These are phyloP conservation scores for Tamias sibiricus DNA, from an alignment of 2,113 vertebrate species.

Conservation along the genomic window DNA sequence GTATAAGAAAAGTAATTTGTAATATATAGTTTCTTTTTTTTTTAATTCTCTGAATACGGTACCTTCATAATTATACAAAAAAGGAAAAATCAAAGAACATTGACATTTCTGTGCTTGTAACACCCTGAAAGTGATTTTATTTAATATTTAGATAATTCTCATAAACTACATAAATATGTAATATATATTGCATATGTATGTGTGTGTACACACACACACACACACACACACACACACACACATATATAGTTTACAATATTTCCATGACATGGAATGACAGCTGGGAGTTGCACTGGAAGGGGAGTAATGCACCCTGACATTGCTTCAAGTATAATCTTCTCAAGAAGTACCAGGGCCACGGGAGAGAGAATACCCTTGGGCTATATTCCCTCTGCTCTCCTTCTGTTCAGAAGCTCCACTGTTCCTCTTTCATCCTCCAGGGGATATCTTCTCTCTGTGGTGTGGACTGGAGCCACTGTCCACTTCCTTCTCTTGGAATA, in stretches of 20 bases:
- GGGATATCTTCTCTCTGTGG: conserved; percentile 63
- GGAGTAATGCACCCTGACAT: conserved; percentile 59
- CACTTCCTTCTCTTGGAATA: background rate
- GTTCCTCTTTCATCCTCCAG: conserved; percentile 67
- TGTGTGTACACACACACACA: too few relatives aligned
- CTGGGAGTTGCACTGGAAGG: conserved; percentile 71
- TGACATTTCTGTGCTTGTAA: background rate
- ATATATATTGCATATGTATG: too few relatives aligned
- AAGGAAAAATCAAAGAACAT: background rate
- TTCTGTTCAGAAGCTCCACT: conserved; percentile 73
- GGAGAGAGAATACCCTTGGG: conserved; percentile 70
- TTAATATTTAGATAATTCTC: background rate
- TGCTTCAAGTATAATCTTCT: conserved; percentile 77
- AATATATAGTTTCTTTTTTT: too few relatives aligned
- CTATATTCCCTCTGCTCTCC: too few relatives aligned
- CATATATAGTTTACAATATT: background rate
- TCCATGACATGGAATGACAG: conserved; percentile 66
- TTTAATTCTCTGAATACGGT: background rate
- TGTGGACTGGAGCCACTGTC: conserved; percentile 3
- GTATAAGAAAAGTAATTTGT: background rate
- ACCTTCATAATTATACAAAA: background rate
- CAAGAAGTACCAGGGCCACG: conserved; percentile 71
- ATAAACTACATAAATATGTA: too few relatives aligned
- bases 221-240: too few relatives aligned
- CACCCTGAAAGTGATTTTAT: background rate